Base-by-base conservation (phyloP, 1,140 invertebrate genomes). In the Philopotamus ludificatus region DNA sequence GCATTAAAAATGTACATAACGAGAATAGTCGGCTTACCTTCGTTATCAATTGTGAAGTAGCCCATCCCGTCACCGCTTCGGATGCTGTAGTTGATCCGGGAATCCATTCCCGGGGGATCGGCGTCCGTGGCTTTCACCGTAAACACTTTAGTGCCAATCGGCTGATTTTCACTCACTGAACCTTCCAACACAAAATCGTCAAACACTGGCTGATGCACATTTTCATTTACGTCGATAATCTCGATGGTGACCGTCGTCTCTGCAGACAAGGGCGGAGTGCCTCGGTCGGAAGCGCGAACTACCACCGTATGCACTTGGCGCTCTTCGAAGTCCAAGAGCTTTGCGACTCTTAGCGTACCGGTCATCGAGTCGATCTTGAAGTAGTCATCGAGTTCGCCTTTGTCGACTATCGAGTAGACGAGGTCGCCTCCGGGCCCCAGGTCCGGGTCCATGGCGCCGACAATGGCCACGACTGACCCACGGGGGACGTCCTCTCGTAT, bases 201-300 rank as follows among this genome's bases (percentile, higher is more conserved):
- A 74, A 97, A 97, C 25, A 86, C 77, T 0, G 94, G 94, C 10
- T 90, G 78, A 72, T 88, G 83, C 1, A 89, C 76, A 76, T 95
- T 95, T 75, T 95, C 92, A 74, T 95, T 93, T 1, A 96, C 91
- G 77, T 95, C 92, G 41, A 93, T 86, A 8, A 97, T 85, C 74
- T 94, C 89, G 1, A 97, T 84, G n/a, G 89, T 83, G 9, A 91
- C 78, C 59, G 84, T 84, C 39, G 86, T 84, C 66, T 90, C 86
- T 0, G 88, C 84, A 64, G 42, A 82, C 20, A 91, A 73, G 0
- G 86, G 78, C 0, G 89, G 87, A 21, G 82, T 83, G 4, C 89
- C 90, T 0, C 84, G 80, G 78, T 95, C 93, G 15, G 81, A 81
- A 0, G 90, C 93, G 21, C 84, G 78, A 18, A 92, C 87, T 26